Conservation (phyloP, 2,797 vertebrate species). For the Cynopterus sphinx region DNA sequence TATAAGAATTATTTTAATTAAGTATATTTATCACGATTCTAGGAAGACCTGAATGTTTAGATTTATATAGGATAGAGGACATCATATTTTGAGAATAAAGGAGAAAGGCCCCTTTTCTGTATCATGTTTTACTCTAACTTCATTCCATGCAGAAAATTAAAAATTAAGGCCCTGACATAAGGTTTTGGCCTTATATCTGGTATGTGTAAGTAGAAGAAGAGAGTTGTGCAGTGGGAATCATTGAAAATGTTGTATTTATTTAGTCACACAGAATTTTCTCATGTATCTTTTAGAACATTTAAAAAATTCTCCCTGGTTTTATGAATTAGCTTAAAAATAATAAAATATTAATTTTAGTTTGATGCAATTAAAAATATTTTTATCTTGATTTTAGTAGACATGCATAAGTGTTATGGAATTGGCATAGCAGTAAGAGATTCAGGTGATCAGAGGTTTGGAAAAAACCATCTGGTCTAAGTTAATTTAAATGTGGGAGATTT, state of each 20-base stretch:
- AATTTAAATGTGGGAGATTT: neutral
- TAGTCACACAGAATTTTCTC: neutral
- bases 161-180: neutral
- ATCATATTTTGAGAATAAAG: neutral
- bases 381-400: neutral
- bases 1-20: neutral
- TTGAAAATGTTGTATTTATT: neutral
- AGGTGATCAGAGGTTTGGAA: neutral
- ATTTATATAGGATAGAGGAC: neutral
- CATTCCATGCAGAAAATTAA: neutral
- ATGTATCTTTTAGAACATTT: neutral
- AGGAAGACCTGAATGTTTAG: neutral
- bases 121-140: neutral
- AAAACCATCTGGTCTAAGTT: neutral
- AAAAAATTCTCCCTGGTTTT: neutral
- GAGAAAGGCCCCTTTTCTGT: neutral
- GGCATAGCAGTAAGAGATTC: neutral
- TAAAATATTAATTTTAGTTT: constrained; percentile 14
- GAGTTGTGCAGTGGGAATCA: neutral
- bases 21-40: neutral
- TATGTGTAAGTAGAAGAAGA: neutral
- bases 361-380: constrained; percentile 34
- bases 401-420: neutral
- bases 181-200: neutral
- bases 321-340: neutral